Base-by-base conservation (phyloP, 1,140 invertebrate species). In the Diplogasteroides magnus region DNA sequence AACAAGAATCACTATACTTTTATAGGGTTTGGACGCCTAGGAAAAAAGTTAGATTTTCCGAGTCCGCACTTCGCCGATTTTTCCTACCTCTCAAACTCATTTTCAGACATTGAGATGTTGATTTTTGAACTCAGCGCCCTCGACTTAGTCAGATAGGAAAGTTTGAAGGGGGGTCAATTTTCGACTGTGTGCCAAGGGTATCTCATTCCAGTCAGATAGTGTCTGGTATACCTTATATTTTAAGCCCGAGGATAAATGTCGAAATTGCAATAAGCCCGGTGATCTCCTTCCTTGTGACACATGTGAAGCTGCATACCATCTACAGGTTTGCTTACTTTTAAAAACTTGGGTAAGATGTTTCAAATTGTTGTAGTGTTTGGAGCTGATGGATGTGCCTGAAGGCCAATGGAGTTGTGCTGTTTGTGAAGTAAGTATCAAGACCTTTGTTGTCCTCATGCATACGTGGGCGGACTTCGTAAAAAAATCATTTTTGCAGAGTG, bases 221-320 rank as follows among this genome's bases (percentile, higher is more conserved):
- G n/a, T n/a, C n/a, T n/a, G n/a, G n/a, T n/a, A n/a, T 37, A 1
- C 1, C 2, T 19, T 1, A 25, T 11, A 2, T 67, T 61, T 68
- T 55, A 32, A 72, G 70, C 62, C 57, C 31, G 70, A 72, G 3
- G 70, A 72, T 62, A 58, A 61, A 23, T 72, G 70, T 67, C 64
- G 70, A 32, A 31, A 55, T 2, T 71, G 69, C 59, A 29, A 23
- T 19, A 71, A 71, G 32, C 19, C 14, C 23, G 70, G 70, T 29
- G 26, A 32, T 15, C 19, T 72, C 3, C 15, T 68, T 2, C 37
- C 28, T 11, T 72, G 70, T 25, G 65, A 60, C 14, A 28, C 48
- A n/a, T 72, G 70, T 31, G 70, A 72, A n/a, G 58, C 61, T 2
- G 23, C 64, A 2, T 62, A 67, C 59, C 70, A 72, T 32, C 48